Percentiles rank a stretch among this genome's conserved stretches.
phyloP scores from a whole-genome alignment of 2,888 invertebrate genomes.

The Drosophila demipolita region DNA sequence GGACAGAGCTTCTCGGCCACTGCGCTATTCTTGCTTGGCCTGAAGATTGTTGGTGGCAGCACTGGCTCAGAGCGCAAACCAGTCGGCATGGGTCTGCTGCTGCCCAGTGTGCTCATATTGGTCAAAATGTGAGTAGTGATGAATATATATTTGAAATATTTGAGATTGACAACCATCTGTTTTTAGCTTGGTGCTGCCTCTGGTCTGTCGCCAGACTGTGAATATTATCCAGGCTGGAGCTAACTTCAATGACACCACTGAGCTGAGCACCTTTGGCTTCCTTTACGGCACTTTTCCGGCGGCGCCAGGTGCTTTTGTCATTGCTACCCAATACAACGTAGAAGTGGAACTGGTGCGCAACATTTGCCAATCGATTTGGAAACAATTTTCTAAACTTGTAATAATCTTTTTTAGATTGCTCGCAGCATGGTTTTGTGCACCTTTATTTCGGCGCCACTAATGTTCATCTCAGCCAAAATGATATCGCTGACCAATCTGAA shows the following conservation, averaged over 20 bases:
- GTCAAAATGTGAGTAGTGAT: slow-evolving; percentile 93
- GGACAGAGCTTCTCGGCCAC: slow-evolving; percentile 96
- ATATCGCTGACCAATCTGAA: slow-evolving; percentile 90
- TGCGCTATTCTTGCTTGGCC: slow-evolving; percentile 95
- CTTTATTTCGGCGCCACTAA: slow-evolving; percentile 96
- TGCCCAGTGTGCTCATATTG: slow-evolving; percentile 94
- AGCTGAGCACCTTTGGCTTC: slow-evolving; percentile 96
- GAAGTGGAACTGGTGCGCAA: slow-evolving; percentile 92
- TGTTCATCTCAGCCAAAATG: slow-evolving; percentile 98
- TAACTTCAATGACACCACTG: slow-evolving; percentile 90
- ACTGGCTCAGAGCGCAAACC: slow-evolving; percentile 85
- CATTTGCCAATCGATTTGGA: not conserved
- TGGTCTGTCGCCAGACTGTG: slow-evolving; percentile 94
- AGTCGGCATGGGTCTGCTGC: slow-evolving; percentile 90
- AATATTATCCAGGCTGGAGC: slow-evolving; percentile 90
- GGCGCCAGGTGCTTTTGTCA: slow-evolving; percentile 98
- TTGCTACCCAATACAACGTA: slow-evolving; percentile 94
- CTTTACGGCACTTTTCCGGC: slow-evolving; percentile 98
- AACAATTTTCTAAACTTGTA: not conserved
- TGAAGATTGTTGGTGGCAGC: slow-evolving; percentile 97
- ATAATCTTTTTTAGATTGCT: slow-evolving; percentile 89
- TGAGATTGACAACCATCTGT: slow-evolving; percentile 3
- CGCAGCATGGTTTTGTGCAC: slow-evolving; percentile 98
- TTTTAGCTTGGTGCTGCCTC: slow-evolving; percentile 91
- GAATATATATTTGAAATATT: too few species aligned